Conservation (phyloP, 1,140 invertebrate genomes). For the Drosophila sucinea region DNA sequence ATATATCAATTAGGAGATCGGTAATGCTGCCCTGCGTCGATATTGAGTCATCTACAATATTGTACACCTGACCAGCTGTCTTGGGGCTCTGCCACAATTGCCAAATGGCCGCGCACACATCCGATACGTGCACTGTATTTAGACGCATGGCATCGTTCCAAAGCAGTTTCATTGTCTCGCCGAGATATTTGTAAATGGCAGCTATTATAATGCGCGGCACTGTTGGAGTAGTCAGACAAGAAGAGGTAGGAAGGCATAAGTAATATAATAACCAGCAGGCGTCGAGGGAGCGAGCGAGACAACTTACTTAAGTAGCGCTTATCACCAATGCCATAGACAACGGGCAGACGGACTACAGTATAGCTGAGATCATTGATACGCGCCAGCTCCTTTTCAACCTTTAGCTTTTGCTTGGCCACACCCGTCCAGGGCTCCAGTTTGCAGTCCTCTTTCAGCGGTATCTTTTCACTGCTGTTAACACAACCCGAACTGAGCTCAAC, state of each 20-base stretch:
- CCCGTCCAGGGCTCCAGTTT: conserved; percentile 92
- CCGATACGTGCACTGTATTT: conserved; percentile 94
- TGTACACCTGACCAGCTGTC: conserved; percentile 88
- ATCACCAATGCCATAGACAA: conserved; percentile 94
- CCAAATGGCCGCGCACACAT: conserved; percentile 92
- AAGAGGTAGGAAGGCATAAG: conserved; percentile 26
- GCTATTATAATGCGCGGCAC: conserved; percentile 93
- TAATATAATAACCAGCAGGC: conserved; percentile 23
- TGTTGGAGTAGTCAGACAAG: conserved; percentile 82
- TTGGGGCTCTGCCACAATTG: conserved; percentile 81
- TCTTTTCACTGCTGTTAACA: conserved; percentile 91
- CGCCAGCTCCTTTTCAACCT: conserved; percentile 91
- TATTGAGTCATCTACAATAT: conserved; percentile 91
- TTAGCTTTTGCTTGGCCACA: conserved; percentile 91
- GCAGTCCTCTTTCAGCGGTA: conserved; percentile 89
- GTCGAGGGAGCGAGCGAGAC: neutral
- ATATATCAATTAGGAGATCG: conserved; percentile 91
- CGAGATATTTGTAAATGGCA: conserved; percentile 93
- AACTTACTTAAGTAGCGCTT: conserved; percentile 90
- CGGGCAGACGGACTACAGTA: conserved; percentile 91
- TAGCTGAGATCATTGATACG: conserved; percentile 87
- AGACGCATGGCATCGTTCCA: conserved; percentile 93
- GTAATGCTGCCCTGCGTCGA: conserved; percentile 93
- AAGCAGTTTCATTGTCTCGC: conserved; percentile 95
- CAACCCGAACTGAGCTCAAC: conserved; percentile 94